Evolutionary conservation across 1,140 invertebrate species (phyloP).

Genomic region (Leguminivora glycinivorella): DNA sequence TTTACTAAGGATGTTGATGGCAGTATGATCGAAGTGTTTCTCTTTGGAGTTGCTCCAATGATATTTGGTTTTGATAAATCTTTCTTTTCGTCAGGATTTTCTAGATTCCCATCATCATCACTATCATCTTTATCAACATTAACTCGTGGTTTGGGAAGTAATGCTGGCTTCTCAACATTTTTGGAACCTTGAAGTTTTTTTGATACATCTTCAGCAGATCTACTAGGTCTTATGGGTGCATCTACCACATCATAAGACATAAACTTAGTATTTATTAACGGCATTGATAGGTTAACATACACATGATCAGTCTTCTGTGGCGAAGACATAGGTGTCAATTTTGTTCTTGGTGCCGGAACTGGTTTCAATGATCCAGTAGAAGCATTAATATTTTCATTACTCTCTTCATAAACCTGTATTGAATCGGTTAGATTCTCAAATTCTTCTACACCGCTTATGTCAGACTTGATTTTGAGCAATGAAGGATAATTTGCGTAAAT

Average conservation of each 20-base stretch:
- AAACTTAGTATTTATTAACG: constrained; percentile 61
- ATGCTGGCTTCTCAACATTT: constrained; percentile 31
- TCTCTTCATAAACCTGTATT: constrained; percentile 73
- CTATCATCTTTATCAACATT: constrained; percentile 41
- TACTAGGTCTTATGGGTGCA: constrained; percentile 60
- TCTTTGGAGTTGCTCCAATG: constrained; percentile 69
- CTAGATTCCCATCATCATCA: constrained; percentile 35
- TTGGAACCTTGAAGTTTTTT: constrained; percentile 38
- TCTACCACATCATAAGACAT: constrained; percentile 59
- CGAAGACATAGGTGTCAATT: constrained; percentile 57
- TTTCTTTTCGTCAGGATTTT: constrained; percentile 40
- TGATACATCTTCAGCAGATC: constrained; percentile 65
- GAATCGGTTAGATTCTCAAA: constrained; percentile 78
- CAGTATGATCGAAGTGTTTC: constrained; percentile 49
- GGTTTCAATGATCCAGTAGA: constrained; percentile 63
- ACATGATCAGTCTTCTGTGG: constrained; percentile 67
- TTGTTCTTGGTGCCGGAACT: constrained; percentile 69
- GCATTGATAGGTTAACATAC: constrained; percentile 73
- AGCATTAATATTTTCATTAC: constrained; percentile 41
- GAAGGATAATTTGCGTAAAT: constrained; percentile 71
- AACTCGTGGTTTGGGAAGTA: constrained; percentile 30
- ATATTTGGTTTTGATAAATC: constrained; percentile 64
- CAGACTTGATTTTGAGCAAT: constrained; percentile 55
- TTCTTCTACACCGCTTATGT: constrained; percentile 64
- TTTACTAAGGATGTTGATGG: constrained; percentile 69